A percentile compares a stretch with the other conserved stretches of the same genome.
These are phyloP conservation scores for Taurulus bubalis DNA, from an alignment of 2,113 vertebrate genomes.

Conservation along the genomic window DNA sequence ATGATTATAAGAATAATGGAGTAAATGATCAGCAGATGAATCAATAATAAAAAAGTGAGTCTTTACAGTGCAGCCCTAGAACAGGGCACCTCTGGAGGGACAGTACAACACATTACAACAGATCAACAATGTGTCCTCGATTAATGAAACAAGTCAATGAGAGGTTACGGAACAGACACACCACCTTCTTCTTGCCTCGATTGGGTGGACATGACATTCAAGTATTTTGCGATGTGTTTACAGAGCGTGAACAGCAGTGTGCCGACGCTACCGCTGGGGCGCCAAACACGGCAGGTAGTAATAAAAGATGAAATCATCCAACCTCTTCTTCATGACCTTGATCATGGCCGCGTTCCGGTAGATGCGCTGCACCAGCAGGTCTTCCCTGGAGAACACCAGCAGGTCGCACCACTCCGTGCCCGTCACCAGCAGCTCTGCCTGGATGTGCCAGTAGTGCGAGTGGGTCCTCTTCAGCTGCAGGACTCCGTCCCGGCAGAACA, in stretches of 20 bases:
- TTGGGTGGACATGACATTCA: background rate
- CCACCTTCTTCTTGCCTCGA: background rate
- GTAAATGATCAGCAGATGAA: background rate
- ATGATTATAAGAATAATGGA: background rate
- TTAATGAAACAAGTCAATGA: background rate
- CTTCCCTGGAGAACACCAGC: slow-evolving; percentile 43
- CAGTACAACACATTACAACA: background rate
- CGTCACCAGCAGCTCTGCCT: slow-evolving; percentile 66
- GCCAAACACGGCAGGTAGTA: slow-evolving; percentile 47
- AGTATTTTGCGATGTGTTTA: background rate
- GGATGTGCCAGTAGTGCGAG: slow-evolving; percentile 48
- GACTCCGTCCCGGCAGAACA: slow-evolving; percentile 3
- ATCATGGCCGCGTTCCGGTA: slow-evolving; percentile 40
- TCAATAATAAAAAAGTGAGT: background rate
- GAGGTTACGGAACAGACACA: background rate
- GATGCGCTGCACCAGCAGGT: slow-evolving; percentile 64
- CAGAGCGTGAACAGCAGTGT: background rate
- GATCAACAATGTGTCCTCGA: background rate
- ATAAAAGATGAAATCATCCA: slow-evolving; percentile 56
- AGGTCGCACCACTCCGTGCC: slow-evolving; percentile 64
- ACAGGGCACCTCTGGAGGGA: background rate
- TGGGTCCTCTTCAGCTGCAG: slow-evolving; percentile 35
- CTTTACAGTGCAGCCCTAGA: background rate
- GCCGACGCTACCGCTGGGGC: background rate
- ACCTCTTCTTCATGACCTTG: slow-evolving; percentile 39